phyloP scores from a whole-genome alignment of 1,140 invertebrate genomes.

The Lanistes nyassanus region DNA sequence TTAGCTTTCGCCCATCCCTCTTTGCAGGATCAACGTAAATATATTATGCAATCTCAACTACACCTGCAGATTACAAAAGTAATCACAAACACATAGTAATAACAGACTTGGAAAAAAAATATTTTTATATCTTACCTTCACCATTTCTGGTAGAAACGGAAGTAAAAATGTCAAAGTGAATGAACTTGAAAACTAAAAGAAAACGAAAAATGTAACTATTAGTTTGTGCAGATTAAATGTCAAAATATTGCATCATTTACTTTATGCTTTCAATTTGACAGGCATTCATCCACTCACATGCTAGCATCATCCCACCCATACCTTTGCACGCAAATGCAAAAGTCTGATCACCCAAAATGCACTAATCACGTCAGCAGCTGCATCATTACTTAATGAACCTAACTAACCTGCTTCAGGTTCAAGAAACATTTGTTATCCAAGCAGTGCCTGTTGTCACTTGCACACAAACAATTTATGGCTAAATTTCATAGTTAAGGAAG shows the following conservation, averaged over 20 bases:
- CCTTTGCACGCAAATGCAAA: too few relatives aligned
- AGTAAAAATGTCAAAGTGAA: constrained; percentile 58
- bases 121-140: constrained; percentile 50
- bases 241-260: too few relatives aligned
- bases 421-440: neutral
- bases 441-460: too few relatives aligned
- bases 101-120: neutral
- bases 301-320: too few relatives aligned
- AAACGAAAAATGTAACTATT: constrained; percentile 14
- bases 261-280: neutral
- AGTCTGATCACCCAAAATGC: too few relatives aligned
- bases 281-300: too few relatives aligned
- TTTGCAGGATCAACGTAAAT: neutral
- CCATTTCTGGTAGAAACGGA: constrained; percentile 63
- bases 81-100: neutral
- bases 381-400: too few relatives aligned
- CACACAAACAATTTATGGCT: neutral
- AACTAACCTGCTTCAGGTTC: neutral
- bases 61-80: neutral
- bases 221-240: neutral
- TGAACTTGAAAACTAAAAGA: constrained; percentile 58
- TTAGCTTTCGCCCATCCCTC: too few relatives aligned
- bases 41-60: neutral
- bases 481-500: neutral
- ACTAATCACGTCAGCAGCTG: too few relatives aligned